Evolutionary conservation across 2,797 vertebrate genomes (phyloP), one percentile per base, ranked within the genome.

Genomic region (Onychomys leucogaster): DNA sequence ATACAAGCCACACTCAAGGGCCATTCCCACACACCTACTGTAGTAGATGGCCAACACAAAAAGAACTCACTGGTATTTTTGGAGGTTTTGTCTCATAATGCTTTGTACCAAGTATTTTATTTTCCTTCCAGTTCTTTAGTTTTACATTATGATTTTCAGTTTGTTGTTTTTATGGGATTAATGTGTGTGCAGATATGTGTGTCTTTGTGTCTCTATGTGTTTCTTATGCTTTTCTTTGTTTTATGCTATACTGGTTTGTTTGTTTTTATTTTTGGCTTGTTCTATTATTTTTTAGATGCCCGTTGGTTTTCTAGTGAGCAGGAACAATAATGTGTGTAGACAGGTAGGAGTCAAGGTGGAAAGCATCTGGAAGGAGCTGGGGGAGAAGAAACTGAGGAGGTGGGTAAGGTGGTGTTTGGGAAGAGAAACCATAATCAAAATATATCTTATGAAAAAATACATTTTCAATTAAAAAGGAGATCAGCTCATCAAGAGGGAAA

Each of bases 271-370:
- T 55, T 19, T 75, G 13, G 23, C 23, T 65, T 65, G 23, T 23
- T 6, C 49, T 85, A 16, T 67, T 85, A 65, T 23, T 11, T 63
- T 55, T 67, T 63, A 85, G 17, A 41, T 49, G 6, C 29, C 9
- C 46, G 59, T 13, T 43, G 63, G 17, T 65, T 65, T 43, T 65
- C 25, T 34, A 65, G 17, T 65, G 29, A 65, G 29, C 10, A 27
- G 46, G 32, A 34, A 49, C 61, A 85, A 8, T 29, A 65, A 65
- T 13, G 5, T 11, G 17, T 63, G 5, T 10, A 41, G 37, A 32
- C 11, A 0, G 2, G 16, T 4, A 34, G 8, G 17, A 34, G 29
- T 2, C 1, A 13, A 85, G 29, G 16, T 78, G 4, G 16, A 16
- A 4, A 78, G 16, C 27, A 41, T 41, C 4, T 52, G 29, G 46